These are phyloP conservation scores for Drosophila pallidifrons DNA, from an alignment of 1,140 invertebrate genomes.

Conservation along the genomic window DNA sequence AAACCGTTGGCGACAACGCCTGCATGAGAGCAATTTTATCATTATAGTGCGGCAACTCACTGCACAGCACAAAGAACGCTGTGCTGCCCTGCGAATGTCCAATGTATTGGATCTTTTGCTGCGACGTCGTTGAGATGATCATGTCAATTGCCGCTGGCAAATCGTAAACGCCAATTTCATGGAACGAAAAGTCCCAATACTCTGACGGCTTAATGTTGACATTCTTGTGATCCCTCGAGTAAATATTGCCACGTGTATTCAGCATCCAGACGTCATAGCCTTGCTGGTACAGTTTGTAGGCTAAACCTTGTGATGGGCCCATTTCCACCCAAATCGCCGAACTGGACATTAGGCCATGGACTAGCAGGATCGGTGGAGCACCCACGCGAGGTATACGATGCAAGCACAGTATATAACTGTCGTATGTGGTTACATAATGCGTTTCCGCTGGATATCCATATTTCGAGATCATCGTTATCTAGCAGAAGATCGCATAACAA, in stretches of 20 bases:
- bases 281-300: constrained; percentile 88
- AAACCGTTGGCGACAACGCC: constrained; percentile 87
- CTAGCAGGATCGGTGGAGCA: constrained; percentile 86
- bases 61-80: constrained; percentile 87
- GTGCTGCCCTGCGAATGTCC: constrained; percentile 87
- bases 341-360: constrained; percentile 88
- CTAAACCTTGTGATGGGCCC: constrained; percentile 85
- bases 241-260: constrained; percentile 89
- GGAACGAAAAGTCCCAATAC: constrained; percentile 87
- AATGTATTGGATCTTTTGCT: constrained; percentile 82
- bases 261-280: constrained; percentile 91
- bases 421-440: constrained; percentile 85
- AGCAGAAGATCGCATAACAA: no score
- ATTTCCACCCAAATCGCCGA: constrained; percentile 87
- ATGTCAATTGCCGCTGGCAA: constrained; percentile 89
- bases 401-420: constrained; percentile 86
- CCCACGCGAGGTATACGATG: constrained; percentile 76
- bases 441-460: constrained; percentile 87
- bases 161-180: constrained; percentile 90
- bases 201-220: constrained; percentile 67
- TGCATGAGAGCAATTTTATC: constrained; percentile 87
- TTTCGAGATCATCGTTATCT: constrained; percentile 81
- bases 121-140: constrained; percentile 86
- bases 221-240: constrained; percentile 86
- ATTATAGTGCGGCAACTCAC: constrained; percentile 88